Percentiles rank a stretch among this genome's conserved stretches.
Evolutionary conservation across 2,888 invertebrate genomes (phyloP).

Genomic region (Neoaliturus tenellus): DNA sequence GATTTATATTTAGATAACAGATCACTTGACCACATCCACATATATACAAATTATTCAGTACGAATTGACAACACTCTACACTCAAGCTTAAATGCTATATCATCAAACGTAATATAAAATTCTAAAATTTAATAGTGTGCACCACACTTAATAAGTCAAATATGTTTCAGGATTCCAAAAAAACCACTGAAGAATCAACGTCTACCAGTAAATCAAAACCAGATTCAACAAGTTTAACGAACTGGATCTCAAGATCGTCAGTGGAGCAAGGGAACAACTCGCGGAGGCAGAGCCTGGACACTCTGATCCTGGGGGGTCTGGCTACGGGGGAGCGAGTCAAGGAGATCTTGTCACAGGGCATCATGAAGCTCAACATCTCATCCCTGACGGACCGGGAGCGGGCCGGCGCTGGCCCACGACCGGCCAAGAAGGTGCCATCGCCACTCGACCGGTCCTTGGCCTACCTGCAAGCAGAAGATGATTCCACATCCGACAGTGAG

Average conservation of each 20-base stretch:
- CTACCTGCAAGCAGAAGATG: slow-evolving; percentile 80
- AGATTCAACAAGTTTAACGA: slow-evolving; percentile 74
- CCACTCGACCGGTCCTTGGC: slow-evolving; percentile 77
- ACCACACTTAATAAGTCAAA: too few relatives aligned
- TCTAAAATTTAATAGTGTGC: too few relatives aligned
- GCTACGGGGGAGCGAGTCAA: slow-evolving; percentile 89
- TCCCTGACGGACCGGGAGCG: slow-evolving; percentile 79
- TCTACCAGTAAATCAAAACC: slow-evolving; percentile 69
- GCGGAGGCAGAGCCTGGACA: slow-evolving; percentile 85
- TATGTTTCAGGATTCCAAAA: slow-evolving; percentile 48
- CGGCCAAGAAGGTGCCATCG: slow-evolving; percentile 75
- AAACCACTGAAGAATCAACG: slow-evolving; percentile 28
- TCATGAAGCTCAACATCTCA: slow-evolving; percentile 82
- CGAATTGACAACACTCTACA: too few relatives aligned
- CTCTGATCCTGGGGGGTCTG: slow-evolving; percentile 76
- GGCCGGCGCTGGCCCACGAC: background rate
- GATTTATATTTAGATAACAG: too few relatives aligned
- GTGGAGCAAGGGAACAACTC: slow-evolving; percentile 65
- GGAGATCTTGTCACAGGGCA: slow-evolving; percentile 87
- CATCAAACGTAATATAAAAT: too few relatives aligned
- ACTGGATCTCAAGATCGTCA: slow-evolving; percentile 77
- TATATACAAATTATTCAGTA: too few relatives aligned
- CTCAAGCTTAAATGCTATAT: too few relatives aligned
- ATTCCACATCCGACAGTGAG: slow-evolving; percentile 82
- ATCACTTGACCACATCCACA: too few relatives aligned